Evolutionary conservation across 2,888 invertebrate genomes (phyloP).

Genomic region (Aporophyla lueneburgensis): DNA sequence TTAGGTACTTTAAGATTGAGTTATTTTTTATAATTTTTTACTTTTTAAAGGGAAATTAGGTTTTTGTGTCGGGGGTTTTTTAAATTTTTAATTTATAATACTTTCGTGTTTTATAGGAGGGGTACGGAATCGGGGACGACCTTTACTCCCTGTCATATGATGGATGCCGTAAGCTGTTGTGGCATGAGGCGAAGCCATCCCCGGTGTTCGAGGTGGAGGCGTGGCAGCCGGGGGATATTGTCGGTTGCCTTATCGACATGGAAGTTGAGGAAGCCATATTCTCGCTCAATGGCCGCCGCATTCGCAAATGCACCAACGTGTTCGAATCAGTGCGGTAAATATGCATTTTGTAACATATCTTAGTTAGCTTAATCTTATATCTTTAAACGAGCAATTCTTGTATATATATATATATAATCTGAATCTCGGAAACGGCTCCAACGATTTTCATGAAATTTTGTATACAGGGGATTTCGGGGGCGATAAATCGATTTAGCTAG

Average conservation of each 20-base stretch:
- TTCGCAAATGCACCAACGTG: conserved; percentile 93
- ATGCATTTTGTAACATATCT: neutral
- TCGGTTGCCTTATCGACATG: conserved; percentile 96
- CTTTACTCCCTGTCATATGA: conserved; percentile 97
- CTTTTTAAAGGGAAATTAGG: too few species aligned
- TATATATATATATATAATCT: too few species aligned
- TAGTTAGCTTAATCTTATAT: too few species aligned
- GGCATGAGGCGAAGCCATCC: conserved; percentile 95
- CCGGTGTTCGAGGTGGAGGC: conserved; percentile 90
- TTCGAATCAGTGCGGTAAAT: conserved; percentile 94
- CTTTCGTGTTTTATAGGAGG: conserved; percentile 92
- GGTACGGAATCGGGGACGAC: conserved; percentile 98
- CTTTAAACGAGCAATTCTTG: too few species aligned
- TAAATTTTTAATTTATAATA: too few species aligned
- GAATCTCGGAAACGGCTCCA: too few species aligned
- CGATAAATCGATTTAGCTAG: too few species aligned
- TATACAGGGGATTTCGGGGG: too few species aligned
- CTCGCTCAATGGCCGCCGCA: conserved; percentile 94
- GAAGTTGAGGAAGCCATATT: conserved; percentile 94
- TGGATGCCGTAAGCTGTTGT: conserved; percentile 96
- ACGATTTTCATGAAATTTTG: too few species aligned
- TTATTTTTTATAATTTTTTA: too few species aligned
- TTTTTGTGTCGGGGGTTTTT: too few species aligned
- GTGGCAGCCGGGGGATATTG: conserved; percentile 96
- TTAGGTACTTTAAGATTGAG: too few species aligned